Evolutionary conservation across 1,140 invertebrate genomes (phyloP), one percentile per base, ranked within the genome.

Genomic region (Magallana ariakensis): DNA sequence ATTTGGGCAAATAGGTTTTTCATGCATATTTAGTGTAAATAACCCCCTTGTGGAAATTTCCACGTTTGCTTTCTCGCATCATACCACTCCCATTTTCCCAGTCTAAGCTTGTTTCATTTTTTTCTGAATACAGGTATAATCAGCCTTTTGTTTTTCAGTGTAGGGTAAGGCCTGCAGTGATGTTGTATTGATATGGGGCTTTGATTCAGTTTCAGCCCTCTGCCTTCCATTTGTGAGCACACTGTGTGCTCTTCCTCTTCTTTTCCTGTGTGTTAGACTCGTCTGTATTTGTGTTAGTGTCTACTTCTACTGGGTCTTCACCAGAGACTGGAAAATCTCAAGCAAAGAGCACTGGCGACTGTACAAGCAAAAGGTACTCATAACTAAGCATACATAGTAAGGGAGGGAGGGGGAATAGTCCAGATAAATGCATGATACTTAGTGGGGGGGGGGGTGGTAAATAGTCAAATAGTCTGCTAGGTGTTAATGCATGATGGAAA

Each of bases 221-320:
- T 75, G 66, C 66, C 66, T 75, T 26, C 66, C 66, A 75, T 75
- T 75, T 75, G 66, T 75, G 66, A 75, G 22, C 22, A 33, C 66
- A 26, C 66, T 75, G 66, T 75, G 66, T 75, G 66, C 66, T 75
- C 33, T 75, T 75, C 66, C 66, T 75, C 66, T 75, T 5, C 66
- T 75, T 75, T 75, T 75, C 66, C 66, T 75, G 66, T 75, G 66
- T 75, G 19, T 75, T 75, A 75, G 66, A 75, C 66, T 75, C 22
- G 66, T 75, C 66, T 75, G 66, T 75, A 75, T 75, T 26, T 75
- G 66, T 75, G 66, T 75, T 75, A 75, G 66, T 75, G 66, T 75
- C 66, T 75, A 75, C 66, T 75, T 75, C 66, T 75, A 75, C 66
- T 75, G 66, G 66, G 66, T 75, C 22, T 75, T 75, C 66, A 75